Evolutionary conservation across 2,888 invertebrate species (phyloP).

Genomic region (Synanthedon vespiformis): DNA sequence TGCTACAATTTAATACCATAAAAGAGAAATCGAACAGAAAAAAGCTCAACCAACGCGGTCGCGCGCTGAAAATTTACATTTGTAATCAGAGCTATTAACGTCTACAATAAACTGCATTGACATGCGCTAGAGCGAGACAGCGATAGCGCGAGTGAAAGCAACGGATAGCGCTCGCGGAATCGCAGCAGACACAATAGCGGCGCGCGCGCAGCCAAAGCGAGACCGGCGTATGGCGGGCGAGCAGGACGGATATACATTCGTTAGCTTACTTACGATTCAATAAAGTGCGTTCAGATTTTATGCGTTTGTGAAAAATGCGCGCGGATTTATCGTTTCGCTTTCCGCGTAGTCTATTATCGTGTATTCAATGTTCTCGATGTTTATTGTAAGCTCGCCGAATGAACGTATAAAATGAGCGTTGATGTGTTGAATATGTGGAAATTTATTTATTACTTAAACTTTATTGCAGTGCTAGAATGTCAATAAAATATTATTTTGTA

Average conservation of each 20-base stretch:
- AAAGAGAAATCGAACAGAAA: slow-evolving; percentile 53
- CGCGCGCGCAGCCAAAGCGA: slow-evolving; percentile 51
- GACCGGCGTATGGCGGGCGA: slow-evolving; percentile 32
- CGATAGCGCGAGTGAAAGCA: slow-evolving; percentile 39
- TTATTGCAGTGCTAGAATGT: background rate
- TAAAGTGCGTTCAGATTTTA: slow-evolving; percentile 60
- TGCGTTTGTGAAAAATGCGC: slow-evolving; percentile 65
- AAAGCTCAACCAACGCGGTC: slow-evolving; percentile 57
- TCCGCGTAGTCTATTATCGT: slow-evolving; percentile 52
- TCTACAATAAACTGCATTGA: slow-evolving; percentile 69
- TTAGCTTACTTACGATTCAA: slow-evolving; percentile 36
- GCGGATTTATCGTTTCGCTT: slow-evolving; percentile 55
- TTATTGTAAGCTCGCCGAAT: background rate
- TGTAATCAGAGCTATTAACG: slow-evolving; percentile 67
- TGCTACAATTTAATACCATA: slow-evolving; percentile 59
- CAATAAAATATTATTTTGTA: background rate
- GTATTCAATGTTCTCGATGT: background rate
- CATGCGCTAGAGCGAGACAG: slow-evolving; percentile 44
- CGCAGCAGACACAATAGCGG: slow-evolving; percentile 61
- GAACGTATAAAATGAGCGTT: background rate
- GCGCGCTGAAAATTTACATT: slow-evolving; percentile 68
- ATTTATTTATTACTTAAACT: background rate
- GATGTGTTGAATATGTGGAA: background rate
- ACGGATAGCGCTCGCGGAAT: slow-evolving; percentile 32
- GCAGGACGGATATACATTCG: slow-evolving; percentile 24